A percentile compares a stretch with the other conserved stretches of the same genome.
Conservation (phyloP, 2,113 vertebrate species). For the Clarias magur region DNA sequence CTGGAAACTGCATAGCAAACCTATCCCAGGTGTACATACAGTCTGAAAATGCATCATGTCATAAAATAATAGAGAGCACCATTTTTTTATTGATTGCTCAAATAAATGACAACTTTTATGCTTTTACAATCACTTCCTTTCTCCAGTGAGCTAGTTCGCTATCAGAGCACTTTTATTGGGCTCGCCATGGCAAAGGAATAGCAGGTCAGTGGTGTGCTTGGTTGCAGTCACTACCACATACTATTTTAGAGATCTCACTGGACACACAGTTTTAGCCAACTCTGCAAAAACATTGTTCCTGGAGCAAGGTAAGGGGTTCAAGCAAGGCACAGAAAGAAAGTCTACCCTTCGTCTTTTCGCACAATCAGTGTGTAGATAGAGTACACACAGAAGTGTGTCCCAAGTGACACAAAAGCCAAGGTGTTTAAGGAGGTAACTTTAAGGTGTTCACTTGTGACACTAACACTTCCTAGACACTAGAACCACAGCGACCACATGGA, state of each 20-base stretch:
- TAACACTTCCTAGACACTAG: neutral
- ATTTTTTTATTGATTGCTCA: neutral
- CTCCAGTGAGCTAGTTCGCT: neutral
- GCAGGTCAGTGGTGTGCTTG: neutral
- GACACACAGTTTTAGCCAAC: neutral
- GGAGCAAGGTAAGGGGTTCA: neutral
- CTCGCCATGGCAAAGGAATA: neutral
- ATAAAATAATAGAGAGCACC: neutral
- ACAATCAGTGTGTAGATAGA: neutral
- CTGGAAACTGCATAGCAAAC: neutral
- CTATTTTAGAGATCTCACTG: neutral
- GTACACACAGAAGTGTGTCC: neutral
- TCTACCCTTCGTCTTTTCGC: neutral
- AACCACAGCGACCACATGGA: neutral
- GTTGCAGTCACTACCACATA: neutral
- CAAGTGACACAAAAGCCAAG: neutral
- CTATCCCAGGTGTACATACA: neutral
- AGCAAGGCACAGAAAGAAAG: neutral
- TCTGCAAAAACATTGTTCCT: neutral
- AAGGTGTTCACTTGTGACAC: neutral
- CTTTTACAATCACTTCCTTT: neutral
- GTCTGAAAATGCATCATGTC: neutral
- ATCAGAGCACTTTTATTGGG: neutral
- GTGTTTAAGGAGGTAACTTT: neutral
- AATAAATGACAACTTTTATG: neutral